These are phyloP conservation scores for Folsomia candida DNA, from an alignment of 2,888 invertebrate species.

Conservation along the genomic window DNA sequence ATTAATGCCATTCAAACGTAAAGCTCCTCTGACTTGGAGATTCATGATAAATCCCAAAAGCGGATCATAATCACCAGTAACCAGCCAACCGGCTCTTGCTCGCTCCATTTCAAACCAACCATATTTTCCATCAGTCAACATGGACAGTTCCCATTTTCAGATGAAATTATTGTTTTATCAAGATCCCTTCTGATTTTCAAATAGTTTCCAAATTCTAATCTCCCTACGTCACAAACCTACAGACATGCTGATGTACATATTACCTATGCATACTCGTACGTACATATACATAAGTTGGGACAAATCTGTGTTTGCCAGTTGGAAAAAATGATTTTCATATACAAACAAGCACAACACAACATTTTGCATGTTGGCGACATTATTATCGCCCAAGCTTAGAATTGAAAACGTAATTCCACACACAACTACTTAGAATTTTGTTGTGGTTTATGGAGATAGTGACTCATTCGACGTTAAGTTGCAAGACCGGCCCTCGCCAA, in stretches of 20 bases:
- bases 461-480: neutral
- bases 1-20: slow-evolving; percentile 51
- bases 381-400: too few relatives aligned
- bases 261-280: too few relatives aligned
- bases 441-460: neutral
- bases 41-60: slow-evolving; percentile 43
- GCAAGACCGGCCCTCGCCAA: neutral
- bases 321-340: too few relatives aligned
- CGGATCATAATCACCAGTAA: slow-evolving; percentile 50
- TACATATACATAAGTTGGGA: too few relatives aligned
- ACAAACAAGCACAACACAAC: too few relatives aligned
- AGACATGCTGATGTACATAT: too few relatives aligned
- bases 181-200: too few relatives aligned
- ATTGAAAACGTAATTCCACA: neutral
- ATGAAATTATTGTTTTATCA: neutral
- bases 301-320: too few relatives aligned
- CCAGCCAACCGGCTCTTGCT: neutral
- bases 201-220: too few relatives aligned
- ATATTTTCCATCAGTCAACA: neutral
- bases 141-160: neutral
- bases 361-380: too few relatives aligned
- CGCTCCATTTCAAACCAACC: neutral
- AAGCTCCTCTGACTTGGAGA: slow-evolving; percentile 10
- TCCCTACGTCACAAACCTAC: too few relatives aligned
- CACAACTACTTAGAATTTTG: neutral